phyloP scores from a whole-genome alignment of 2,797 vertebrate genomes.

The Xenentodon cancila region DNA sequence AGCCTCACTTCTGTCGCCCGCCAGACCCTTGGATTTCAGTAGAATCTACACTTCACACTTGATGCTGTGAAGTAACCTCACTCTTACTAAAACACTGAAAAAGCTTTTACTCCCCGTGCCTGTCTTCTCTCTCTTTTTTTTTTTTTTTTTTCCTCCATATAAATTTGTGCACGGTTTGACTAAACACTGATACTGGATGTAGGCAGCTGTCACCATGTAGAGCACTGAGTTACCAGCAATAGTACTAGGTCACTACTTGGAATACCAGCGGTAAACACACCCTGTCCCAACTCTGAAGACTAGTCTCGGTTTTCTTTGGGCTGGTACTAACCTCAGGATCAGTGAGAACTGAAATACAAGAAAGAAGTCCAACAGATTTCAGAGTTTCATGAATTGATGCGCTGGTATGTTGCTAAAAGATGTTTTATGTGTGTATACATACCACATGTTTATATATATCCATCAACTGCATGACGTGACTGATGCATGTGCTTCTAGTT shows the following conservation, averaged over 20 bases:
- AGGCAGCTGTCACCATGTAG: constrained; percentile 48
- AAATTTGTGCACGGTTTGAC: constrained; percentile 40
- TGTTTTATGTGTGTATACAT: neutral
- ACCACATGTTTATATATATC: too few relatives aligned
- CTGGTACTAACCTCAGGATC: constrained; percentile 14
- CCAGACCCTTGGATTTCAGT: constrained; percentile 33
- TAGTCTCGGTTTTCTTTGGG: constrained; percentile 31
- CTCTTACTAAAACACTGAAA: constrained; percentile 41
- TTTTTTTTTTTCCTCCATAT: constrained; percentile 24
- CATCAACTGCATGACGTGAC: too few relatives aligned
- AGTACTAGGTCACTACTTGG: constrained; percentile 43
- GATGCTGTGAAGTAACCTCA: constrained; percentile 50
- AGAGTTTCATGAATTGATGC: constrained; percentile 23
- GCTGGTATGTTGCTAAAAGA: constrained; percentile 29
- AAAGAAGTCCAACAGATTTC: constrained; percentile 21
- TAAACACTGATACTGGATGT: constrained; percentile 52
- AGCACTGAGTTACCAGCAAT: constrained; percentile 42
- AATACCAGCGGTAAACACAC: constrained; percentile 38
- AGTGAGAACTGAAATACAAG: constrained; percentile 31
- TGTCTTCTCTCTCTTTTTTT: constrained; percentile 20
- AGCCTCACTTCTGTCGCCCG: constrained; percentile 47
- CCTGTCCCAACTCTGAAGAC: constrained; percentile 23
- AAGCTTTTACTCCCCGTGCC: constrained; percentile 55
- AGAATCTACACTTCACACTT: constrained; percentile 42
- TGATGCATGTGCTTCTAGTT: too few relatives aligned